phyloP scores from a whole-genome alignment of 1,140 invertebrate genomes.

The Hyles euphorbiae region DNA sequence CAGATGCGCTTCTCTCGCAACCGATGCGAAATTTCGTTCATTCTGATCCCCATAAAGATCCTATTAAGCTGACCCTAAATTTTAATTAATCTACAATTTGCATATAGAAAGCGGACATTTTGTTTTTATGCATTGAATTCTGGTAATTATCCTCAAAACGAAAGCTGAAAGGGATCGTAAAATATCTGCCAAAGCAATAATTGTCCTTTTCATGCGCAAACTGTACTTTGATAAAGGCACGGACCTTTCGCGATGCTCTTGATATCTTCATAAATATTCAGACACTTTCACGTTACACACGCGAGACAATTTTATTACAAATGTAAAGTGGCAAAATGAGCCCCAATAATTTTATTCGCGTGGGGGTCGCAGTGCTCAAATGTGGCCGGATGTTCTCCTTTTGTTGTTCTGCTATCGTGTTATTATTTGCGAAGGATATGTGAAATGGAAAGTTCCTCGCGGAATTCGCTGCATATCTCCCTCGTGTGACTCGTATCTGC shows the following conservation, averaged over 20 bases:
- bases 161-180: slow-evolving; percentile 37
- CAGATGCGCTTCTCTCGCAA: no score
- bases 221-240: slow-evolving; percentile 37
- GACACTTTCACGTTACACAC: slow-evolving; percentile 48
- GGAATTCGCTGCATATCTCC: slow-evolving; percentile 7
- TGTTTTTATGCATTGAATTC: slow-evolving; percentile 37
- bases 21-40: not conserved
- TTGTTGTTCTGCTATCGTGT: slow-evolving; percentile 39
- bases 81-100: slow-evolving; percentile 31
- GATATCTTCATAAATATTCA: slow-evolving; percentile 58
- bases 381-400: slow-evolving; percentile 14
- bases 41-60: not conserved
- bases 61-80: slow-evolving; percentile 10
- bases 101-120: slow-evolving; percentile 33
- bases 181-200: slow-evolving; percentile 56
- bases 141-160: slow-evolving; percentile 10
- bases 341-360: slow-evolving; percentile 21
- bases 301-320: slow-evolving; percentile 26
- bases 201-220: slow-evolving; percentile 34
- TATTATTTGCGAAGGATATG: slow-evolving; percentile 42
- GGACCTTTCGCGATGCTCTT: slow-evolving; percentile 27
- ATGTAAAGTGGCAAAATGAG: slow-evolving; percentile 24
- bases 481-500: not conserved
- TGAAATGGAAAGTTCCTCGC: slow-evolving; percentile 53
- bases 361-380: slow-evolving; percentile 10